These are phyloP conservation scores for Uloborus plumipes DNA, from an alignment of 2,888 invertebrate species.

Conservation along the genomic window DNA sequence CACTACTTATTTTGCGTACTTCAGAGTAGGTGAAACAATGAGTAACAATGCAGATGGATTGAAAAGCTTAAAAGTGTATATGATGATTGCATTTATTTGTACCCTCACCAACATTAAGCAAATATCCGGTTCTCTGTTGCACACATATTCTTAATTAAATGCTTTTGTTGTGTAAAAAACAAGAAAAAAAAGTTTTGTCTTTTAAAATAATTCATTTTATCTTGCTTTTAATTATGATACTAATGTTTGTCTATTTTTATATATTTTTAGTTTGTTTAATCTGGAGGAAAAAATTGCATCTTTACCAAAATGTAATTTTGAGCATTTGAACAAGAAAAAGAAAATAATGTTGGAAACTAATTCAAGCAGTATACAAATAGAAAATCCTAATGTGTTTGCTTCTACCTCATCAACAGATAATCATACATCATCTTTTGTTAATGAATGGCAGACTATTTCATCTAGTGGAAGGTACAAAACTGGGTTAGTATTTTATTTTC, in stretches of 20 bases:
- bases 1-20: too few relatives aligned
- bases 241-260: not conserved
- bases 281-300: slow-evolving; percentile 71
- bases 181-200: too few relatives aligned
- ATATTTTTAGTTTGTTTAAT: slow-evolving; percentile 70
- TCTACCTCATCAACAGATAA: slow-evolving; percentile 15
- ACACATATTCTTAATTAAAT: too few relatives aligned
- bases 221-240: not conserved
- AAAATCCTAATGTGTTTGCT: slow-evolving; percentile 16
- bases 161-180: too few relatives aligned
- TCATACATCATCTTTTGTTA: slow-evolving; percentile 18
- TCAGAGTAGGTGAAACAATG: too few relatives aligned
- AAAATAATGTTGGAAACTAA: slow-evolving; percentile 32
- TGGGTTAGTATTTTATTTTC: slow-evolving; percentile 28
- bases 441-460: slow-evolving; percentile 23
- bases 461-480: slow-evolving; percentile 53
- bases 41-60: too few relatives aligned
- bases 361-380: slow-evolving; percentile 12
- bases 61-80: too few relatives aligned
- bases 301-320: slow-evolving; percentile 70
- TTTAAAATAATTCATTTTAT: not conserved
- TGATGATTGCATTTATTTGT: too few relatives aligned
- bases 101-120: too few relatives aligned
- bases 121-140: too few relatives aligned
- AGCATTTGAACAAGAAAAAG: slow-evolving; percentile 60